These are phyloP conservation scores for Meloidogyne exigua DNA, from an alignment of 1,140 invertebrate species.

Conservation along the genomic window DNA sequence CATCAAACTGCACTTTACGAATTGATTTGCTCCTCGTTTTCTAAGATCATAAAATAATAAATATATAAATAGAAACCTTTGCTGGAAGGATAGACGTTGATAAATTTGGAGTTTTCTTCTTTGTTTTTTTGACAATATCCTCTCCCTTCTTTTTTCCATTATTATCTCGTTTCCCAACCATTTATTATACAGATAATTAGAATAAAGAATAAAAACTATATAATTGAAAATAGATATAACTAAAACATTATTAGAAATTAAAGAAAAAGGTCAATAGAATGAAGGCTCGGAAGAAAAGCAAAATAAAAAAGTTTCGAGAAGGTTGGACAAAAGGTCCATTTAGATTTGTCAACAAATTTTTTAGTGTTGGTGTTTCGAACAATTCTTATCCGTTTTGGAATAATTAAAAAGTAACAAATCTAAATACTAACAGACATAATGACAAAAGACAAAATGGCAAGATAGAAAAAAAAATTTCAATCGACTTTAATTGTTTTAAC, in stretches of 20 bases:
- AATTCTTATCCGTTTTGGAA: no score
- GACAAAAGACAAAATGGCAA: no score
- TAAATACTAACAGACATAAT: no score
- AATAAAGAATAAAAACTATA: background rate
- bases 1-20: background rate
- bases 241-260: background rate
- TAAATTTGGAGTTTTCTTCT: background rate
- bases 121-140: background rate
- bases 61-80: background rate
- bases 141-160: background rate
- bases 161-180: background rate
- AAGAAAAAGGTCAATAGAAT: no score
- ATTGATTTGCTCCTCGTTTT: slow-evolving; percentile 2
- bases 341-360: no score
- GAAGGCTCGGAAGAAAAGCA: no score
- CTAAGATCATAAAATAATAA: background rate
- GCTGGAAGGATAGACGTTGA: background rate
- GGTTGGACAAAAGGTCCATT: no score
- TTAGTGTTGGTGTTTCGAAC: no score
- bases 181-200: background rate
- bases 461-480: no score
- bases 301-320: no score
- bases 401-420: no score
- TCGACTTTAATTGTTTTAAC: background rate
- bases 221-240: background rate